Evolutionary conservation across 2,113 vertebrate genomes (phyloP).

Genomic region (Xiphophorus couchianus): DNA sequence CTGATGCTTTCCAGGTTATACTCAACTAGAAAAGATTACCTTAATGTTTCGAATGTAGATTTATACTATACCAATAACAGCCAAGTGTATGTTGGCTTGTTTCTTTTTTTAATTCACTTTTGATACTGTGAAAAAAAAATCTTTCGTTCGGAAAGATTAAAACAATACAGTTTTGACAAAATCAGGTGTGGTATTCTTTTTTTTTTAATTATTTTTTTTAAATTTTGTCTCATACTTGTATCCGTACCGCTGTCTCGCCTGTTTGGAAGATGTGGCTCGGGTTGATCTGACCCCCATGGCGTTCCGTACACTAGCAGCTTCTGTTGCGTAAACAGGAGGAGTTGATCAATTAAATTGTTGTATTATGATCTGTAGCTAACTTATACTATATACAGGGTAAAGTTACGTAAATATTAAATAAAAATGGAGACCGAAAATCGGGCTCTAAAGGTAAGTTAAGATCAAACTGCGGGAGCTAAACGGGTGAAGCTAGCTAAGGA

Average conservation of each 20-base stretch:
- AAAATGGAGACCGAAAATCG: conserved; percentile 76
- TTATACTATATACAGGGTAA: not conserved
- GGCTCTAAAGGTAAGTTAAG: conserved; percentile 67
- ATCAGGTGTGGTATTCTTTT: conserved; percentile 74
- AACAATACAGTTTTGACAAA: conserved; percentile 90
- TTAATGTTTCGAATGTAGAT: conserved; percentile 85
- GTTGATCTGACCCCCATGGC: conserved; percentile 36
- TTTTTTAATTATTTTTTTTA: conserved; percentile 49
- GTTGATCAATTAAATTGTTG: rapidly evolving
- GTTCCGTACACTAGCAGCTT: conserved; percentile 30
- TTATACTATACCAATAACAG: conserved; percentile 84
- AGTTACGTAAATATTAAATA: not conserved
- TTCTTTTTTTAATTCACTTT: conserved; percentile 85
- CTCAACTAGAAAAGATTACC: conserved; percentile 80
- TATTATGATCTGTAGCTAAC: rapidly evolving
- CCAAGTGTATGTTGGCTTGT: conserved; percentile 83
- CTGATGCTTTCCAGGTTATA: conserved; percentile 86
- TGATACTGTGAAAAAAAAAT: conserved; percentile 95
- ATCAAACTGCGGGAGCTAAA: rapidly evolving
- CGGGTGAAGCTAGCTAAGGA: not conserved
- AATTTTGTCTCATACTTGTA: not conserved
- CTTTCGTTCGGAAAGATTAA: conserved; percentile 91
- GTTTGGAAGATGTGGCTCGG: not conserved
- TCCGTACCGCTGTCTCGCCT: not conserved
- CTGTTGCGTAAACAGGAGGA: conserved; percentile 37